Evolutionary conservation across 23 tunicate genomes (phyloP).

Genomic region (Botrylloides violaceus): DNA sequence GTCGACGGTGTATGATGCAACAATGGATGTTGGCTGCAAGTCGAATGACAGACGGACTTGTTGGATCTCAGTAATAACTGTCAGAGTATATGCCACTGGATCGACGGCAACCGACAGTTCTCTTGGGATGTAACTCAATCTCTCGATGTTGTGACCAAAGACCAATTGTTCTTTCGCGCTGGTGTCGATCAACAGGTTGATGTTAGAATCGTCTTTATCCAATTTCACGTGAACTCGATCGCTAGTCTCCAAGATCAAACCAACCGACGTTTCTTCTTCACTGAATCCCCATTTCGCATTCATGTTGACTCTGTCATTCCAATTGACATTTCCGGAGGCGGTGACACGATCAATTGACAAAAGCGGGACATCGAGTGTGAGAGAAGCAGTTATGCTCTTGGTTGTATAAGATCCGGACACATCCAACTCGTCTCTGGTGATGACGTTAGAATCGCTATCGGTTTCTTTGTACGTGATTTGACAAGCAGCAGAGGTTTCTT

Average conservation of each 20-base stretch:
- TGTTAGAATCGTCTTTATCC: not conserved
- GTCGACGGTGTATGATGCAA: not conserved
- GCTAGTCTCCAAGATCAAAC: not conserved
- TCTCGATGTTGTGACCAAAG: conserved; percentile 10
- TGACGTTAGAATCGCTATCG: not conserved
- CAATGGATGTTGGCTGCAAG: not conserved
- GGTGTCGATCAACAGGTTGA: not conserved
- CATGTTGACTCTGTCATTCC: not conserved
- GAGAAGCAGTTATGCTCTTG: not conserved
- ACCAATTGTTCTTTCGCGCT: not conserved
- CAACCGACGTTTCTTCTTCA: not conserved
- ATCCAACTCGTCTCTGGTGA: not conserved
- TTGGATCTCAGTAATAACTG: not conserved
- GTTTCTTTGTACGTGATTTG: not conserved
- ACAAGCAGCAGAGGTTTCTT: not conserved
- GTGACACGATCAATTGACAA: not conserved
- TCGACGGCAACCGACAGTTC: not conserved
- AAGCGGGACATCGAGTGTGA: not conserved
- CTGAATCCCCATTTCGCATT: not conserved
- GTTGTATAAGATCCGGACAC: not conserved
- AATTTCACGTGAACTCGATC: not conserved
- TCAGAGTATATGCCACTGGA: not conserved
- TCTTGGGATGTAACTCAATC: not conserved
- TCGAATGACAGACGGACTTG: not conserved
- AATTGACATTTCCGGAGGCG: not conserved